Base-by-base conservation (phyloP, 2,797 vertebrate species). In the Rhinogobio ventralis region DNA sequence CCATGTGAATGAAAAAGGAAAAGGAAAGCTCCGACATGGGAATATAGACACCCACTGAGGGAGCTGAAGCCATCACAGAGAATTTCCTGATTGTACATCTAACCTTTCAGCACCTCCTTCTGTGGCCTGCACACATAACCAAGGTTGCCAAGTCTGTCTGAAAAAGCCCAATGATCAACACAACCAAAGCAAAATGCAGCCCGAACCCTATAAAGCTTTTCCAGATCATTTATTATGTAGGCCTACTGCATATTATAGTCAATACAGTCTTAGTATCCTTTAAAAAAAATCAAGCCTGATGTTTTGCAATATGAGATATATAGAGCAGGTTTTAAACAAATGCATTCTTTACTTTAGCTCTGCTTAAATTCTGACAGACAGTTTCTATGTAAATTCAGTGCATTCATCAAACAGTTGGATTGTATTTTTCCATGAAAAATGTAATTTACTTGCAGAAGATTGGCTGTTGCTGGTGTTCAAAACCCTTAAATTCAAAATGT, bases 1-100 rank as follows among this genome's bases (percentile, higher is more conserved):
- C 89, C 75, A 42, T 81, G 80, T 69, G 87, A 89, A 89, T 68
- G 71, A 77, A 92, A 88, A 90, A 92, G 88, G 86, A 92, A 92
- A 84, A 92, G 81, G 89, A 88, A 89, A 87, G 87, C 82, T 82
- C 89, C 76, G 91, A 84, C 91, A 86, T 36, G 23, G 92, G 85
- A 83, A 86, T 85, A 89, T n/a, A 85, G 77, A 89, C 78, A 82
- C 83, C 91, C 91, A 8, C 86, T 90, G 87, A 89, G 88, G 91
- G 85, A 87, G 81, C 88, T 90, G 88, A 88, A 86, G 85, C 79
- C 90, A 90, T 92, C 91, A 86, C 45, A 86, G 88, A 90, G 85
- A 90, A 92, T 92, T 92, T 94, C 91, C 92, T 93, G 93, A 92
- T 93, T 92, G 91, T 94, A 90, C 90, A 88, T 92, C 87, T 92